phyloP scores from a whole-genome alignment of 2,113 vertebrate species.

The Etia nguti region DNA sequence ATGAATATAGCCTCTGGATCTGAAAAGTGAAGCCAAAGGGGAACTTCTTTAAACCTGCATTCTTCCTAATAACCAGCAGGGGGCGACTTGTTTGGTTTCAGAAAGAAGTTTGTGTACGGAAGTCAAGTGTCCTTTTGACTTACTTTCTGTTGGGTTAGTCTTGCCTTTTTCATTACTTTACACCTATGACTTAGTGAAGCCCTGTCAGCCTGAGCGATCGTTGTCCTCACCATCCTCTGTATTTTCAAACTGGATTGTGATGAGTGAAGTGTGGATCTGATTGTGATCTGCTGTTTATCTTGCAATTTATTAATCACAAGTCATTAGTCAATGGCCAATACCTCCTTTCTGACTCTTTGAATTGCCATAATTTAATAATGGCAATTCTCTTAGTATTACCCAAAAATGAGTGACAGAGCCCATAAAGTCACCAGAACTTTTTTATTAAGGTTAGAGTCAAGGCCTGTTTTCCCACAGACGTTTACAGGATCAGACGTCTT shows the following conservation, averaged over 20 bases:
- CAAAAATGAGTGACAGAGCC: background rate
- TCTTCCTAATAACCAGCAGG: background rate
- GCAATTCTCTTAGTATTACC: background rate
- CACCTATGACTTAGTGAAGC: background rate
- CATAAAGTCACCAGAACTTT: background rate
- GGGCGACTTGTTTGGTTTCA: background rate
- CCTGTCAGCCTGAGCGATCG: background rate
- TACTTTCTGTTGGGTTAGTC: background rate
- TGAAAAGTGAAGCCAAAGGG: background rate
- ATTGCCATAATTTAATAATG: background rate
- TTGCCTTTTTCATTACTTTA: background rate
- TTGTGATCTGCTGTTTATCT: background rate
- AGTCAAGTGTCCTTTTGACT: background rate
- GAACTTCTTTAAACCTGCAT: background rate
- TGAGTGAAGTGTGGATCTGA: background rate
- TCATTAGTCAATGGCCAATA: background rate
- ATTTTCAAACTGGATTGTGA: background rate
- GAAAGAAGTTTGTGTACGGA: background rate
- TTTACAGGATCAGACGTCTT: background rate
- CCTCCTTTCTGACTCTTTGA: background rate
- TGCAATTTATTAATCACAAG: background rate
- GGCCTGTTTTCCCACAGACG: background rate
- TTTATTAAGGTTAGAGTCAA: background rate
- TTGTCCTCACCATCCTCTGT: background rate
- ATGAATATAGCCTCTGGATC: background rate